phyloP scores from a whole-genome alignment of 2,888 invertebrate genomes.

The Drosophila kambysellisi region DNA sequence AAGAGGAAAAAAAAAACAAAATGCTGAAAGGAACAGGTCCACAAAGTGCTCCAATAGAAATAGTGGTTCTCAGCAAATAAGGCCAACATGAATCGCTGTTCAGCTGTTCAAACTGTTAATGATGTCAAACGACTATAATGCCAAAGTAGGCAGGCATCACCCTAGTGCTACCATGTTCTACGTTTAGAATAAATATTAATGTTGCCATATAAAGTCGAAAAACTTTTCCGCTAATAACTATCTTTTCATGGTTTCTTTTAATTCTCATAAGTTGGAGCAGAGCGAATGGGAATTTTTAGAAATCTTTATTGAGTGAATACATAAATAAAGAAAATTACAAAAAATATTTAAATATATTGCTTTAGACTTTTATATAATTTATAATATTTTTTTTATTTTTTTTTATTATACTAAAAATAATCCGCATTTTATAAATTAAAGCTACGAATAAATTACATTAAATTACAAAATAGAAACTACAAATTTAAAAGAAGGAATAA shows the following conservation, averaged over 20 bases:
- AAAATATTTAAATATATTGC: not conserved
- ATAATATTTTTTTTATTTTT: not conserved
- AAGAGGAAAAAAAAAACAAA: not conserved
- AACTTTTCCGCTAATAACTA: not conserved
- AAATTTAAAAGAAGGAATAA: not conserved
- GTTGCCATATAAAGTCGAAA: not conserved
- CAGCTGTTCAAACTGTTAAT: slow-evolving; percentile 13
- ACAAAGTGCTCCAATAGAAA: not conserved
- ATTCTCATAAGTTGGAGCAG: not conserved
- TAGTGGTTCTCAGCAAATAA: not conserved
- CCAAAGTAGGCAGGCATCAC: slow-evolving; percentile 4
- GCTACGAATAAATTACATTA: not conserved
- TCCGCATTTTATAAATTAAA: not conserved
- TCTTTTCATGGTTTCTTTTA: not conserved
- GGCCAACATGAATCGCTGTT: slow-evolving; percentile 28
- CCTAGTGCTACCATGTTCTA: not conserved
- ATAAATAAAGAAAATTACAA: no score
- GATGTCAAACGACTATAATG: slow-evolving; percentile 5
- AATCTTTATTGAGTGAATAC: not conserved
- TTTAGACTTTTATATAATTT: not conserved
- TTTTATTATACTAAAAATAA: not conserved
- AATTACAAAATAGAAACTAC: not conserved
- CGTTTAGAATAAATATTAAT: not conserved
- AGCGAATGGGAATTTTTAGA: not conserved
- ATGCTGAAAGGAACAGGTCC: not conserved